Percentiles rank a stretch among this genome's conserved stretches.
These are phyloP conservation scores for Protodeltote pygarga DNA, from an alignment of 2,888 invertebrate species.

Conservation along the genomic window DNA sequence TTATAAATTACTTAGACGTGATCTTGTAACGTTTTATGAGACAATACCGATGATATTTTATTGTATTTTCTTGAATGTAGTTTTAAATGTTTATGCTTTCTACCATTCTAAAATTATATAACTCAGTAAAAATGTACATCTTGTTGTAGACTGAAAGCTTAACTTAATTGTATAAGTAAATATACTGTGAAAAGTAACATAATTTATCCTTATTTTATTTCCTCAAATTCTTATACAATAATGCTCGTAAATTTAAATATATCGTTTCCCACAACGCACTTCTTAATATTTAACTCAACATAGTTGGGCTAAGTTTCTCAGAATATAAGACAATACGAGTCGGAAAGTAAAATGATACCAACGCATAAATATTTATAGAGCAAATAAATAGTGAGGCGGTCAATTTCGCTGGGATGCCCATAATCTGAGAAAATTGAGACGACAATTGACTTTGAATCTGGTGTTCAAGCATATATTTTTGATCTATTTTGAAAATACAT, in stretches of 20 bases:
- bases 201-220: too few relatives aligned
- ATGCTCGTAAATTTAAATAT: neutral
- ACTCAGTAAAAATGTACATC: too few relatives aligned
- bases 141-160: too few relatives aligned
- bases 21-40: too few relatives aligned
- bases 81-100: too few relatives aligned
- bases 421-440: slow-evolving; percentile 68
- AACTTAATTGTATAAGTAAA: too few relatives aligned
- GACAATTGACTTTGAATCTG: slow-evolving; percentile 49
- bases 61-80: too few relatives aligned
- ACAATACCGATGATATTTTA: too few relatives aligned
- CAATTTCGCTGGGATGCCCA: slow-evolving; percentile 61
- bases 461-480: slow-evolving; percentile 12
- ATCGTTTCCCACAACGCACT: neutral
- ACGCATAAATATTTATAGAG: slow-evolving; percentile 73
- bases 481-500: slow-evolving; percentile 11
- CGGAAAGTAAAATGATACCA: slow-evolving; percentile 71
- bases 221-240: too few relatives aligned
- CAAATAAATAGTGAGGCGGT: slow-evolving; percentile 65
- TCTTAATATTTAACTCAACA: slow-evolving; percentile 18
- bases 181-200: too few relatives aligned
- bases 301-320: slow-evolving; percentile 26
- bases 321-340: slow-evolving; percentile 45
- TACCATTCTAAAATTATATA: too few relatives aligned
- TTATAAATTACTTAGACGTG: too few relatives aligned